Evolutionary conservation across 2,888 invertebrate species (phyloP), one percentile per base, ranked within the genome.

Genomic region (Electrophaes corylata): DNA sequence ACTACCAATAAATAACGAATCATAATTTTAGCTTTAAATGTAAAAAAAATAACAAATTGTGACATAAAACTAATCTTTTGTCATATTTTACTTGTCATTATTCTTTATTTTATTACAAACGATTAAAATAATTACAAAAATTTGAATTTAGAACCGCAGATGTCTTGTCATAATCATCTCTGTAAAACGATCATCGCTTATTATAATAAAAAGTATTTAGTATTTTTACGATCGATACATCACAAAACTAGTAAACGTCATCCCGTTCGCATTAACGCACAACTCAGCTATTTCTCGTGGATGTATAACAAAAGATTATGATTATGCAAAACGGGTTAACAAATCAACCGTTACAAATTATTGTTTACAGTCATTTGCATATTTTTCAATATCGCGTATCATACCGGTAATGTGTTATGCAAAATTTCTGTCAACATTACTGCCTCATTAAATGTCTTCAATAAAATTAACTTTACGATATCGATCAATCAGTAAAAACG

Each of bases 331-430:
- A 86, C 75, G 74, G 73, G 79, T 88, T 88, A 88, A 78, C 90
- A 91, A 88, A 91, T 91, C 89, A 91, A 83, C 91, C 91, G 91
- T 91, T 87, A 87, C 90, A 90, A 91, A 91, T 91, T 87, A 85
- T 83, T 91, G 87, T 91, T 91, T 89, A 90, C 84, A 55, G 67
- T 82, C 70, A 90, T 91, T 90, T 75, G 76, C 91, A 91, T 91
- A 90, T 75, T 78, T 75, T 81, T 79, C 74, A 78, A 86, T 84
- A 83, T 78, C 86, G 76, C 86, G 83, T 85, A 88, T 89, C 90
- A 91, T 70, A 71, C 66, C 63, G 66, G 59, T 67, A 70, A 71
- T 73, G 66, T 60, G 57, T 65, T 76, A 79, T 76, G 76, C 78
- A 73, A 81, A 83, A 76, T 66, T 69, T 62, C 62, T 56, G 70